A percentile compares a stretch with the other conserved stretches of the same genome.
These are phyloP conservation scores for Puma concolor DNA, from an alignment of 2,113 vertebrate genomes.

Conservation along the genomic window DNA sequence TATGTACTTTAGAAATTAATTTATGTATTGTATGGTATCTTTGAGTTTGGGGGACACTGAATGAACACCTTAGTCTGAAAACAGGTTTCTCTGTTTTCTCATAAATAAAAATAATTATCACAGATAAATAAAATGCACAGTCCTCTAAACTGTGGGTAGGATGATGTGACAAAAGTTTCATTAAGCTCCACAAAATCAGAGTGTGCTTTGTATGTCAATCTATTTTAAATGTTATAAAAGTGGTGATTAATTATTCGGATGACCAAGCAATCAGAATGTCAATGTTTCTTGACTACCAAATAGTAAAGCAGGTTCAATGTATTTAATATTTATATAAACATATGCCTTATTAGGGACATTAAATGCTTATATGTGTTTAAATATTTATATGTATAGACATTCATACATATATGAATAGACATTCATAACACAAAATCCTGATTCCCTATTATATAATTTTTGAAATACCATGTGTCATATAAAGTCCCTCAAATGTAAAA, in stretches of 20 bases:
- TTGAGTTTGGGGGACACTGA: background rate
- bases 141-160: background rate
- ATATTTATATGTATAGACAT: background rate
- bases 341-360: background rate
- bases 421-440: background rate
- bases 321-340: constrained; percentile 39
- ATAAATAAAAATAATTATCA: background rate
- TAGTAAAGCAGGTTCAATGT: background rate
- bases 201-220: background rate
- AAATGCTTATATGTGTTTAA: background rate
- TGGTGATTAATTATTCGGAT: constrained; percentile 9
- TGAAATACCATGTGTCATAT: background rate
- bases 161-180: background rate
- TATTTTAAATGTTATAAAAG: constrained; percentile 24
- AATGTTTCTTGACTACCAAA: background rate
- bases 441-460: background rate
- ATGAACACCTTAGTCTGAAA: background rate
- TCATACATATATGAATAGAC: background rate
- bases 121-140: background rate
- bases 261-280: background rate
- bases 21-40: background rate
- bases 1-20: background rate
- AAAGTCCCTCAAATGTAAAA: background rate
- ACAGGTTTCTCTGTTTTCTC: background rate
- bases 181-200: background rate